Percentiles rank a stretch among this genome's conserved stretches.
phyloP scores from a whole-genome alignment of 2,113 vertebrate species.

The Tachycineta bicolor region DNA sequence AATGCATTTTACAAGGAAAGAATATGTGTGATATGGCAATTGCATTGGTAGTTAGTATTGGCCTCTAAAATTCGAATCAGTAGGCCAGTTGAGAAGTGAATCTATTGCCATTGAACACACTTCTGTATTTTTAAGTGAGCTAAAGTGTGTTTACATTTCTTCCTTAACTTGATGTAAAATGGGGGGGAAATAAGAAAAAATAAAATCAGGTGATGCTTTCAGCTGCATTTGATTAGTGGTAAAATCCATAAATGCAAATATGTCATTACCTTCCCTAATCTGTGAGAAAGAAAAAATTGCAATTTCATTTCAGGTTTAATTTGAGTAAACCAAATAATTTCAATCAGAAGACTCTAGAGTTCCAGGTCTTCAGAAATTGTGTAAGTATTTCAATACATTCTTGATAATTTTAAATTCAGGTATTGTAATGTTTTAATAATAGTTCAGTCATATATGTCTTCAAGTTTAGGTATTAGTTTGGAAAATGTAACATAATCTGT shows the following conservation, averaged over 20 bases:
- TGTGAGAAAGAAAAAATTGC: neutral
- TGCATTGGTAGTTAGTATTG: neutral
- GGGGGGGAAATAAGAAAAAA: neutral
- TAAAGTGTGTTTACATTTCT: neutral
- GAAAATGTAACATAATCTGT: neutral
- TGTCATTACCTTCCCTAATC: neutral
- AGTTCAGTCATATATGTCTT: neutral
- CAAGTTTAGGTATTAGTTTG: neutral
- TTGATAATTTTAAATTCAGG: neutral
- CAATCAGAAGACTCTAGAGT: constrained; percentile 89
- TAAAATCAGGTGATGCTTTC: neutral
- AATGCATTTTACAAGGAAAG: neutral
- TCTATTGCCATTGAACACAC: neutral
- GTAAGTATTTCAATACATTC: constrained; percentile 76
- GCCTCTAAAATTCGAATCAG: neutral
- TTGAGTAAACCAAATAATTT: constrained; percentile 86
- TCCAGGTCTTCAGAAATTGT: constrained; percentile 90
- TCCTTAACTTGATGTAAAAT: neutral
- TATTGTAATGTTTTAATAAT: neutral
- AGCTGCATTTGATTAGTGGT: neutral
- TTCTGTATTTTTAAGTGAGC: neutral
- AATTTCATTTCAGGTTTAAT: constrained; percentile 83
- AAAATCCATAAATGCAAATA: neutral
- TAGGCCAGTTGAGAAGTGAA: neutral
- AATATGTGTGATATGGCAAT: neutral